Evolutionary conservation across 1,140 invertebrate genomes (phyloP).

Genomic region (Physella acuta): DNA sequence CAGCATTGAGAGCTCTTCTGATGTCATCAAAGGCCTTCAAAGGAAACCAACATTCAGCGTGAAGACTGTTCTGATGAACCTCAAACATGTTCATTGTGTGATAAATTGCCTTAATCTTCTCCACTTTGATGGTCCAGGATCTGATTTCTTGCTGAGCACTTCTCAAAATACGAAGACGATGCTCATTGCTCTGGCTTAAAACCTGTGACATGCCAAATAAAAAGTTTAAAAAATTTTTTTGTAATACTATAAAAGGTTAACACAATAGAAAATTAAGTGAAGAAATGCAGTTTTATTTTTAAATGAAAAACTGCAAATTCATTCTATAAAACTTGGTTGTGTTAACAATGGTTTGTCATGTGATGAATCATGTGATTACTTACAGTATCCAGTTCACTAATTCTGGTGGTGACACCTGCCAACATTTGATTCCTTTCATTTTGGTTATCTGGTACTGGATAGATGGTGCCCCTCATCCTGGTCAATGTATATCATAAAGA

Average conservation of each 20-base stretch:
- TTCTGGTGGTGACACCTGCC: slow-evolving; percentile 84
- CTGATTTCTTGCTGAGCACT: slow-evolving; percentile 86
- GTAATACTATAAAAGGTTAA: too few relatives aligned
- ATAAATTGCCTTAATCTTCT: slow-evolving; percentile 80
- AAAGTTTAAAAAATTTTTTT: too few relatives aligned
- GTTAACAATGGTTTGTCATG: too few relatives aligned
- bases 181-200: slow-evolving; percentile 92
- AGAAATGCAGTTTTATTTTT: too few relatives aligned
- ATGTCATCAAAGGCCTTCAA: slow-evolving; percentile 84
- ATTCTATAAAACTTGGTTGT: too few relatives aligned
- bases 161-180: slow-evolving; percentile 87
- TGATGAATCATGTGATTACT: too few relatives aligned
- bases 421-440: slow-evolving; percentile 89
- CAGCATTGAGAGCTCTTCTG: slow-evolving; percentile 71
- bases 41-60: slow-evolving; percentile 98
- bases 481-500: too few relatives aligned
- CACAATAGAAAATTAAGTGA: too few relatives aligned
- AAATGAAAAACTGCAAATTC: neutral
- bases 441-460: slow-evolving; percentile 89
- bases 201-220: too few relatives aligned
- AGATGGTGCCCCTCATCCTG: slow-evolving; percentile 92
- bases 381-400: slow-evolving; percentile 87
- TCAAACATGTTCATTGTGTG: slow-evolving; percentile 75
- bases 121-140: slow-evolving; percentile 56
- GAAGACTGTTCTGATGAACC: slow-evolving; percentile 82